phyloP scores from a whole-genome alignment of 2,888 invertebrate species.

The Troides oblongomaculatus region DNA sequence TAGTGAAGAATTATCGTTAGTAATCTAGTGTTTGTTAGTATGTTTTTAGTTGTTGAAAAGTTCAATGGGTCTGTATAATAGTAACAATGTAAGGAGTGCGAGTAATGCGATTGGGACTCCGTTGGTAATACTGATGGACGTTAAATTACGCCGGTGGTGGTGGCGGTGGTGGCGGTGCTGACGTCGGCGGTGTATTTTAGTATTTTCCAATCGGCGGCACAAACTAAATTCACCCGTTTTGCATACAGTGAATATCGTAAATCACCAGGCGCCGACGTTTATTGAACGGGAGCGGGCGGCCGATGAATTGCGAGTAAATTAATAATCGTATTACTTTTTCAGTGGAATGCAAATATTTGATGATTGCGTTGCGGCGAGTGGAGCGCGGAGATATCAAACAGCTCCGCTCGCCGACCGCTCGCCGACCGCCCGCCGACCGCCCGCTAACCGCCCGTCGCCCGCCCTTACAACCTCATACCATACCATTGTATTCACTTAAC shows the following conservation, averaged over 20 bases:
- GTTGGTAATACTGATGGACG: not conserved
- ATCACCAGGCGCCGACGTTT: constrained; percentile 46
- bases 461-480: no score
- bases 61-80: no score
- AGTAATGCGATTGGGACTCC: no score
- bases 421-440: no score
- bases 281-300: constrained; percentile 55
- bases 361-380: constrained; percentile 70
- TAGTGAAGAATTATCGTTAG: no score
- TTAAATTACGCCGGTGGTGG: not conserved
- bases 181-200: constrained; percentile 29
- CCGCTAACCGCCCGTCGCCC: no score
- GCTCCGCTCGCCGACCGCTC: not conserved
- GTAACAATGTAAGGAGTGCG: no score
- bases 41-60: no score
- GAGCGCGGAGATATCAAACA: constrained; percentile 46
- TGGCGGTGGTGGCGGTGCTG: not conserved
- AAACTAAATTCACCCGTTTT: constrained; percentile 59
- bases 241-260: constrained; percentile 62
- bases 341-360: constrained; percentile 76
- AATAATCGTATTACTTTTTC: constrained; percentile 79
- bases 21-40: no score
- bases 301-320: constrained; percentile 74
- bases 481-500: no score
- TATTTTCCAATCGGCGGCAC: constrained; percentile 43